Base-by-base conservation (phyloP, 2,797 vertebrate species). In the Lagodon rhomboides region DNA sequence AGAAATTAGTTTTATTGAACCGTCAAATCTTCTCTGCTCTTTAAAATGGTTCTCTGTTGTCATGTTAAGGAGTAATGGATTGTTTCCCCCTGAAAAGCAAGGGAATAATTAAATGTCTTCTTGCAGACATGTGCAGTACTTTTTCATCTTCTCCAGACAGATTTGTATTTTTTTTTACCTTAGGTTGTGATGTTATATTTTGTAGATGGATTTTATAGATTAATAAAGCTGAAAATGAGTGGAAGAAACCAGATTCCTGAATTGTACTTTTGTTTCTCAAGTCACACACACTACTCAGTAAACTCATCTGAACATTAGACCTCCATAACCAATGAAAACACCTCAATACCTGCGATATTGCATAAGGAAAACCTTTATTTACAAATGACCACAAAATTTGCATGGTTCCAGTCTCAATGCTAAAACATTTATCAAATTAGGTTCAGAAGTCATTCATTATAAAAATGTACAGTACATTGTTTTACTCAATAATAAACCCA, bases 381-480 rank as follows among this genome's bases (percentile, higher is more conserved):
- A 96, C 94, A 96, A 95, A 94, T 91, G 83, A 94, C 91, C 89
- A 93, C 92, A 93, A 92, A 90, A 93, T 92, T 90, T 90, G 89
- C 91, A 93, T 95, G 89, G 87, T 94, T 96, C 94, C 94, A 94
- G 94, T 95, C 90, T 94, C 85, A 87, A 93, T 92, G 87, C 89
- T 94, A 92, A 93, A 93, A 95, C 92, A 92, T 93, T 94, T 96
- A 94, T 94, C 94, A 96, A 96, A 96, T 95, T 94, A 94, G 89
- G 89, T 94, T 94, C 89, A 89, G 88, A 95, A 95, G 92, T 93
- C 47, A 93, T 95, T 95, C 94, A 76, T 83, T 95, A 95, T 95
- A 95, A 95, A 94, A 95, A 95, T 95, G 91, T 95, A 96, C 93
- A 95, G 92, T 94, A 95, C 95, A 95, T 93, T 74, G 78, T 91